Percentiles rank a stretch among this genome's conserved stretches.
phyloP scores from a whole-genome alignment of 37 sponge, comb jelly and placozoan genomes.

The Aplysina aerophoba region DNA sequence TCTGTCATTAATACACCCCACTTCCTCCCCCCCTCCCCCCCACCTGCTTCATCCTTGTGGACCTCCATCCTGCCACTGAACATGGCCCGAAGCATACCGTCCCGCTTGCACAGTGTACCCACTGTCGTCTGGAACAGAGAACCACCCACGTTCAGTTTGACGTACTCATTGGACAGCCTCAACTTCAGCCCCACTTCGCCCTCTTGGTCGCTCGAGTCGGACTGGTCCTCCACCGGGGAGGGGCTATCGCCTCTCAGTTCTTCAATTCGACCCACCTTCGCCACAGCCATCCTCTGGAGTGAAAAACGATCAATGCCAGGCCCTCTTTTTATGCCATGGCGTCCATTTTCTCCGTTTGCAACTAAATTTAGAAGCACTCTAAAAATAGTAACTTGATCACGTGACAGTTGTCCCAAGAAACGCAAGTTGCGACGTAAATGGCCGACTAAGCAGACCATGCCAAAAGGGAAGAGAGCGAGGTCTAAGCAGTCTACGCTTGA shows the following conservation, averaged over 20 bases:
- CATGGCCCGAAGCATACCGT: constrained; percentile 98
- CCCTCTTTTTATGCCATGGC: neutral
- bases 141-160: constrained; percentile 97
- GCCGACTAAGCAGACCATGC: neutral
- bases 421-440: neutral
- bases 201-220: neutral
- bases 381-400: constrained; percentile 3
- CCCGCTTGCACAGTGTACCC: constrained; percentile 90
- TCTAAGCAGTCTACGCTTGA: constrained; percentile 16
- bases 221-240: neutral
- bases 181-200: neutral
- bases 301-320: neutral
- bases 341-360: constrained; percentile 20
- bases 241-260: neutral
- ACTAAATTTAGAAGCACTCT: constrained; percentile 13
- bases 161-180: constrained; percentile 63
- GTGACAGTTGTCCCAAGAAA: neutral
- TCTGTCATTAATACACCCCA: no score
- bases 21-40: neutral
- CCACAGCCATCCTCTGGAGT: constrained; percentile 14
- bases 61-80: constrained; percentile 95
- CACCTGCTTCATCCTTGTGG: constrained; percentile 93
- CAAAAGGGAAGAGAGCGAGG: neutral
- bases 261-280: constrained; percentile 19
- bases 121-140: constrained; percentile 88